Percentiles rank a stretch among this genome's conserved stretches.
These are phyloP conservation scores for Hypsibius dujardini DNA, from an alignment of 1,140 invertebrate species.

Conservation along the genomic window DNA sequence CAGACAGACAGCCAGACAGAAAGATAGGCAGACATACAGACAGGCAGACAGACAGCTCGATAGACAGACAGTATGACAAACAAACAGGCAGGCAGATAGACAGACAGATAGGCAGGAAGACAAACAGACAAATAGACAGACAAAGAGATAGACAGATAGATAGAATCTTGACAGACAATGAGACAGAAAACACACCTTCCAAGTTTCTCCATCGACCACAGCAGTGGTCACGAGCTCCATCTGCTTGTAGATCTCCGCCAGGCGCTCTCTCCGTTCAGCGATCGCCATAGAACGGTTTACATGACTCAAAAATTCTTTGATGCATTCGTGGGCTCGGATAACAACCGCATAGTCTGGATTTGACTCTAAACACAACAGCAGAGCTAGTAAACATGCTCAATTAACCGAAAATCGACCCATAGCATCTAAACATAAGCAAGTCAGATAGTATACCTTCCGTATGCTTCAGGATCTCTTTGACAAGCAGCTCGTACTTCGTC, in stretches of 20 bases:
- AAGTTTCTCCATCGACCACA: neutral
- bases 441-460: neutral
- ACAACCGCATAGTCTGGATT: neutral
- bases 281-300: neutral
- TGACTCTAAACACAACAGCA: neutral
- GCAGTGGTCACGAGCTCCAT: neutral
- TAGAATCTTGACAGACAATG: too few relatives aligned
- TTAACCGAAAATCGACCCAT: neutral
- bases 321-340: neutral
- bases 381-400: neutral
- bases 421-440: neutral
- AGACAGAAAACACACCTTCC: neutral
- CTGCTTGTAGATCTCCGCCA: neutral
- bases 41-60: too few relatives aligned
- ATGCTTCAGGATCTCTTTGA: neutral
- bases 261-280: neutral
- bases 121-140: too few relatives aligned
- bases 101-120: too few relatives aligned
- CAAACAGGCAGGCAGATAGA: too few relatives aligned
- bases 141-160: too few relatives aligned
- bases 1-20: too few relatives aligned
- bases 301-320: neutral
- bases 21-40: too few relatives aligned
- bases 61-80: too few relatives aligned
- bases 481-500: neutral